Conservation (phyloP, 2,113 vertebrate genomes). For the Petrocephalus microphthalmus region DNA sequence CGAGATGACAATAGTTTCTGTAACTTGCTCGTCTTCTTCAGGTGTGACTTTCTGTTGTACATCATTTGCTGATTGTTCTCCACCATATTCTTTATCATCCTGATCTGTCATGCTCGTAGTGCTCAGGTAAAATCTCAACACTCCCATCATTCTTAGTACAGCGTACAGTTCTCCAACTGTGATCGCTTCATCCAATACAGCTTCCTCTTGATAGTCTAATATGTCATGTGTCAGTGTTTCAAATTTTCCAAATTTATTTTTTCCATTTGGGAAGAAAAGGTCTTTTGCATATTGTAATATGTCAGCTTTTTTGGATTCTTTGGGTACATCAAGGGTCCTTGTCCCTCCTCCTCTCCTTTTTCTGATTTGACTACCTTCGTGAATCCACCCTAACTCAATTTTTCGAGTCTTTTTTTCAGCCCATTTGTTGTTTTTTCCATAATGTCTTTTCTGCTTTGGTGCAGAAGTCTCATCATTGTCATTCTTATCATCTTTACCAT, state of each 20-base stretch:
- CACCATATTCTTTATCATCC: too few relatives aligned
- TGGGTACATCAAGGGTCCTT: slow-evolving; percentile 27
- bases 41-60: slow-evolving; percentile 26
- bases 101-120: background rate
- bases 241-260: background rate
- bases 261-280: slow-evolving; percentile 25
- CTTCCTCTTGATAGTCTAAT: slow-evolving; percentile 29
- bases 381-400: background rate
- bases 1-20: slow-evolving; percentile 17
- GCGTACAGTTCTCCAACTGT: slow-evolving; percentile 23
- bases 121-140: slow-evolving; percentile 18
- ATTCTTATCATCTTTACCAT: background rate
- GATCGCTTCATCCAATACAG: slow-evolving; percentile 21
- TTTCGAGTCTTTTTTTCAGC: background rate
- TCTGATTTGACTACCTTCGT: background rate
- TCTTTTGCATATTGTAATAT: slow-evolving; percentile 24
- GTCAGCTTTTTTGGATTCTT: slow-evolving; percentile 26
- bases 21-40: slow-evolving; percentile 7
- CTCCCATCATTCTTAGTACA: slow-evolving; percentile 11
- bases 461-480: too few relatives aligned
- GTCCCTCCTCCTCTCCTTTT: background rate
- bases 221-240: slow-evolving; percentile 27
- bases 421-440: too few relatives aligned
- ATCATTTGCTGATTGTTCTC: too few relatives aligned
- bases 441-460: too few relatives aligned